Evolutionary conservation across 2,113 vertebrate species (phyloP).

Genomic region (Brienomyrus brachyistius): DNA sequence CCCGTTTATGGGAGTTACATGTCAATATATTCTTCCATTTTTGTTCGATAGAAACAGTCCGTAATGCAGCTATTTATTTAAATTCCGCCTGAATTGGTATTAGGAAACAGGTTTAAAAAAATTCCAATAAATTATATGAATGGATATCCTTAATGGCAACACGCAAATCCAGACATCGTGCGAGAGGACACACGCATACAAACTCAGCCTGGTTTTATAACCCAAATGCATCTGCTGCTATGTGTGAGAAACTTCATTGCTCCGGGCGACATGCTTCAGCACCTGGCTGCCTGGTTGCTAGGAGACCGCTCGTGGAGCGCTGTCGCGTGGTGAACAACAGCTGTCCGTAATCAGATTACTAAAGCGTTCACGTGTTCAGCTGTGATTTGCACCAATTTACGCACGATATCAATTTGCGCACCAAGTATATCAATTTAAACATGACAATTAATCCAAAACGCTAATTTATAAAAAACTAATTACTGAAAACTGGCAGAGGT

Average conservation of each 20-base stretch:
- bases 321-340: constrained; percentile 61
- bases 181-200: background rate
- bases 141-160: background rate
- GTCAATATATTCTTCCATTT: background rate
- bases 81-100: background rate
- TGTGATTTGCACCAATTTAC: background rate
- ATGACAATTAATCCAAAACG: background rate
- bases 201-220: constrained; percentile 22
- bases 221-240: background rate
- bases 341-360: constrained; percentile 67
- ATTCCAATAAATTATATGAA: background rate
- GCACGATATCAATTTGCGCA: background rate
- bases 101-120: background rate
- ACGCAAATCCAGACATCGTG: background rate
- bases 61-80: background rate
- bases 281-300: constrained; percentile 59
- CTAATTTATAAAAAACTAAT: background rate
- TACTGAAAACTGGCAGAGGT: background rate
- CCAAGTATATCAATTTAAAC: background rate
- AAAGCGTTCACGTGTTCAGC: constrained; percentile 55
- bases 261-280: constrained; percentile 53
- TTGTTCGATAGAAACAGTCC: background rate
- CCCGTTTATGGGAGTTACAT: background rate
- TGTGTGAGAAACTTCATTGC: constrained; percentile 41
- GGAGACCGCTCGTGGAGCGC: constrained; percentile 64